Evolutionary conservation across 2,888 invertebrate genomes (phyloP), one percentile per base, ranked within the genome.

Genomic region (Lepas anatifera): DNA sequence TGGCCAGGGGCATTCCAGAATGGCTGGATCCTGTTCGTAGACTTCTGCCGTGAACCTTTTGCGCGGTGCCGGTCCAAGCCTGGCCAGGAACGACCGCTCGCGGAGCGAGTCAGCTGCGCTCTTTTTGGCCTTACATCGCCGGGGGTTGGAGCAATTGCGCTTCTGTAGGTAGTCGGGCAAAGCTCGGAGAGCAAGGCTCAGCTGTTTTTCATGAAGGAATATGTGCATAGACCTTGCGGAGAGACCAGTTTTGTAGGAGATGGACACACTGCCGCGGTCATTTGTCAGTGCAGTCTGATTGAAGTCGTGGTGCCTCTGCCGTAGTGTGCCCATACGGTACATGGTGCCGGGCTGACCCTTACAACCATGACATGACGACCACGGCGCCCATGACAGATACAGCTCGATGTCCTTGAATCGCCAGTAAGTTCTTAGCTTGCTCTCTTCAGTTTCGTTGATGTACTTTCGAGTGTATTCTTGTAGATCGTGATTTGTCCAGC

Each of bases 151-250:
- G 66, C 66, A 66, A 27, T 39, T 66, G 11, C 37, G 11, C 25
- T 25, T 3, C 25, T 66, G 66, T 25, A 66, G 39, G 39, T 66
- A 66, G 27, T 66, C 66, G 27, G 66, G 66, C 39, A 66, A 39
- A 25, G 39, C 39, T 25, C 66, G 66, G 25, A 66, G 39, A 4
- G 13, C 27, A 37, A 66, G 41, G 25, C 66, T 66, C 39, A 66
- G 66, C 39, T 66, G 66, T 18, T 66, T 66, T 16, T 66, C 66
- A 25, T 66, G 66, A 37, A 66, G 1, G 66, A 66, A 66, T 25
- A 66, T 37, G 37, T 66, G 66, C 27, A 41, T 66, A 39, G 66
- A 66, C 27, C 66, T 37, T 10, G 66, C 66, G 13, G 66, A 37
- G 25, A 66, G 66, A 13, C 66, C 66, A 3, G 13, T 39, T 13